A percentile compares a stretch with the other conserved stretches of the same genome.
Conservation (phyloP, 2,888 invertebrate species). For the Tetheella fluctuosa region DNA sequence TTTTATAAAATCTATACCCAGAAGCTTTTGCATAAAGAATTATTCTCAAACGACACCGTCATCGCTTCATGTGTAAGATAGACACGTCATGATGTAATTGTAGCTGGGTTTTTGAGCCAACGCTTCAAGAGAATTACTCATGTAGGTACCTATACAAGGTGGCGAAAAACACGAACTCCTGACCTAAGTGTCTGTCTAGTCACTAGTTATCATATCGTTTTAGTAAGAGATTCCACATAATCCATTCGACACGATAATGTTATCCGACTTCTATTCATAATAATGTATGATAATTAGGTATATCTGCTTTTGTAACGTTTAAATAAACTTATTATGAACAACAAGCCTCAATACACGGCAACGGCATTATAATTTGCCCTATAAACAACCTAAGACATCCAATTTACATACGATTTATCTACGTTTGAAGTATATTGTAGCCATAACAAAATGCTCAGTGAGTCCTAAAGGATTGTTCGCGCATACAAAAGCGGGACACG, state of each 20-base stretch:
- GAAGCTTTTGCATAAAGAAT: too few relatives aligned
- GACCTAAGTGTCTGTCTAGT: background rate
- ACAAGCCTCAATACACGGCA: background rate
- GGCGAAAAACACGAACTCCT: background rate
- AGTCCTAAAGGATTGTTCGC: conserved; percentile 40
- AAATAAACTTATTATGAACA: background rate
- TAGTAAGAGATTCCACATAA: background rate
- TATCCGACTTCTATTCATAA: too few relatives aligned
- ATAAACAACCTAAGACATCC: background rate
- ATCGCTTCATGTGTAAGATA: background rate
- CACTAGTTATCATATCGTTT: background rate
- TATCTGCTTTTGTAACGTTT: too few relatives aligned
- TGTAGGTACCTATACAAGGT: background rate
- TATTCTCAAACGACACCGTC: background rate
- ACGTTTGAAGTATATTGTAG: conserved; percentile 8
- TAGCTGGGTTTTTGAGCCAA: conserved; percentile 6
- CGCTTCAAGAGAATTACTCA: conserved; percentile 10
- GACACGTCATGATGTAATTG: conserved; percentile 8
- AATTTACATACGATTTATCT: conserved; percentile 8
- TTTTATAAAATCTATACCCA: too few relatives aligned
- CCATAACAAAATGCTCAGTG: conserved; percentile 41
- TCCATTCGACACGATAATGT: too few relatives aligned
- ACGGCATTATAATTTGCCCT: conserved; percentile 3
- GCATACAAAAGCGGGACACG: conserved; percentile 54
- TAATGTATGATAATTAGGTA: too few relatives aligned